Base-by-base conservation (phyloP, 2,113 vertebrate species). In the Pterocles burchelli region DNA sequence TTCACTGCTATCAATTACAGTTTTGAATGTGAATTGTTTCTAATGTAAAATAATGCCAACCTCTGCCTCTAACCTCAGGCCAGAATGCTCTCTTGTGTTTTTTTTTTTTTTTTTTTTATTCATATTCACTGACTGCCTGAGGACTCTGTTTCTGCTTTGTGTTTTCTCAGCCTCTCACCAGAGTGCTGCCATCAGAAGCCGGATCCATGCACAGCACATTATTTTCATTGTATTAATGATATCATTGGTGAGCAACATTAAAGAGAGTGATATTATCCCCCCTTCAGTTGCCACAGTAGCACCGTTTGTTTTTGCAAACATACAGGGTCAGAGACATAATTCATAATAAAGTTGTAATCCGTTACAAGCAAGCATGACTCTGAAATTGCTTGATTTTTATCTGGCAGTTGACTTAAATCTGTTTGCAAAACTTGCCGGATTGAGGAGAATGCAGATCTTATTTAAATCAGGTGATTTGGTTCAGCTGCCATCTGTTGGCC, bases 31-130 rank as follows among this genome's bases (percentile, higher is more conserved):
- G 98, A 98, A 98, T 98, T 98, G 98, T 98, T 98, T 98, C 98
- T 98, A 98, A 98, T 98, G 98, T 98, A 98, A 98, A 99, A 98
- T 98, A 98, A 98, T 97, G 98, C 98, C 98, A 98, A 98, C 97
- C 97, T 97, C 97, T 98, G 98, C 97, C 97, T 98, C 97, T 97
- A 75, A 97, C 97, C 98, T 97, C 95, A 92, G 98, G 98, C 98
- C 98, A 98, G 97, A 97, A 98, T 96, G 96, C 96, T 92, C 95
- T 97, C 98, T 97, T 97, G 96, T 98, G 89, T 95, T 95, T 49
- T 75, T 34, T 68, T 82, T 52, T 45, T 46, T 8, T 73, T 73
- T 71, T 58, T 85, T 28, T 95, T 93, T 11, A 95, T 96, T 89
- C 85, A 88, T 72, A 74, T 96, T 92, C 90, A 86, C 78, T 83